Percentiles rank a stretch among this genome's conserved stretches.
phyloP scores from a whole-genome alignment of 35 echinoderm and acorn worm genomes.

The Stichopus chloronotus region DNA sequence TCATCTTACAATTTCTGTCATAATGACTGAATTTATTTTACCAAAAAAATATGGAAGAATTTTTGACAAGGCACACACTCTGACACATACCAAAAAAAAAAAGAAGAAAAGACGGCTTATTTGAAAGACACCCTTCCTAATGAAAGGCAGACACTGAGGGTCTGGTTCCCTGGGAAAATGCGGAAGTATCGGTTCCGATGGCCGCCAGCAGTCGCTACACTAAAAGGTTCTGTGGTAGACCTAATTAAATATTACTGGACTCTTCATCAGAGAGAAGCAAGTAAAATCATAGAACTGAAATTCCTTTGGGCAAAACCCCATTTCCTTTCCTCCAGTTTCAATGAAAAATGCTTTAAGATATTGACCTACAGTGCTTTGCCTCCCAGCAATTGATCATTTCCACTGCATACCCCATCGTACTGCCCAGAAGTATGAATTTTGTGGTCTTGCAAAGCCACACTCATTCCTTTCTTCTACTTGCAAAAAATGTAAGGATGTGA shows the following conservation, averaged over 20 bases:
- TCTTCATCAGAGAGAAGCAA: background rate
- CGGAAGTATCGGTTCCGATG: background rate
- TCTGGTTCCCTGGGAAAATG: background rate
- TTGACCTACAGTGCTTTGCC: background rate
- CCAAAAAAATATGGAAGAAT: no score
- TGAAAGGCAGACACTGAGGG: background rate
- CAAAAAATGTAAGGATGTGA: no score
- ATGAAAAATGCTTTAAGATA: background rate
- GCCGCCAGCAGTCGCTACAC: background rate
- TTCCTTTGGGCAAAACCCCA: background rate
- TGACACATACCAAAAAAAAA: background rate
- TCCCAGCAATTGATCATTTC: background rate
- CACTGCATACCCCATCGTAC: background rate
- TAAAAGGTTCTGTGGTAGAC: slow-evolving; percentile 14
- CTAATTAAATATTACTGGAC: background rate
- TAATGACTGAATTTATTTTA: background rate
- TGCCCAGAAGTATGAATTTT: background rate
- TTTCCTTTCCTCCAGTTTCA: background rate
- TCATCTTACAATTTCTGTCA: background rate
- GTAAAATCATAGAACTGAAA: background rate
- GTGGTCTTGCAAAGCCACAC: slow-evolving; percentile 1
- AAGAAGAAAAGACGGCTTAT: background rate
- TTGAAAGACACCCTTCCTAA: background rate
- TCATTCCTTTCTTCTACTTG: background rate
- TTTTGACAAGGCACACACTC: no score